Evolutionary conservation across 2,888 invertebrate species (phyloP).

Genomic region (Timema cristinae): DNA sequence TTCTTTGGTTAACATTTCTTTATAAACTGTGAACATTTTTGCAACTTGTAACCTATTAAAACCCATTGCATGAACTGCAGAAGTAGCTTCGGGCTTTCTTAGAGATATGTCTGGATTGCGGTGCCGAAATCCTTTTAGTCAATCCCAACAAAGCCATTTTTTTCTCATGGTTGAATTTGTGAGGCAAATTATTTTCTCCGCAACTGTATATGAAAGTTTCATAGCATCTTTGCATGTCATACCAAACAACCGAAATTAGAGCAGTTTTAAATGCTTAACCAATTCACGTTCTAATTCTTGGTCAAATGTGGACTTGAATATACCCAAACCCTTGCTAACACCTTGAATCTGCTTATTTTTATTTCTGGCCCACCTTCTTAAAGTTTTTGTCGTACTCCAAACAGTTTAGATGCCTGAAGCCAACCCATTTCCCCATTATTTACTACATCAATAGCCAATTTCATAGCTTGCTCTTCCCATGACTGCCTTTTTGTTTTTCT

Average conservation of each 20-base stretch:
- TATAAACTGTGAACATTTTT: too few relatives aligned
- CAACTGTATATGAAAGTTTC: background rate
- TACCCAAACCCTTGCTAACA: background rate
- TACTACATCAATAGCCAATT: too few relatives aligned
- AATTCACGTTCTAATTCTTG: background rate
- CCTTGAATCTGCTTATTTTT: background rate
- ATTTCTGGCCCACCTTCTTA: background rate
- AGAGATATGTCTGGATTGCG: too few relatives aligned
- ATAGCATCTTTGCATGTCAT: background rate
- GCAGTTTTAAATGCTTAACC: background rate
- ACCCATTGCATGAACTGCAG: too few relatives aligned
- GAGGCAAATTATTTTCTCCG: background rate
- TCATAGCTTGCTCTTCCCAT: too few relatives aligned
- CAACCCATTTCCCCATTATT: too few relatives aligned
- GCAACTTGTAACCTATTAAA: too few relatives aligned
- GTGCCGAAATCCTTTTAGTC: too few relatives aligned
- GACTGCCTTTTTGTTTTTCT: too few relatives aligned
- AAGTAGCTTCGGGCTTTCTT: too few relatives aligned
- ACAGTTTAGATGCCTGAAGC: background rate
- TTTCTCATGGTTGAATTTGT: background rate
- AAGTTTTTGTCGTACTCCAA: constrained; percentile 5
- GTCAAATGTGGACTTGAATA: background rate
- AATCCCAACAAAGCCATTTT: too few relatives aligned
- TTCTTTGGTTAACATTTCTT: too few relatives aligned
- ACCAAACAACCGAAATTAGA: constrained; percentile 6